Evolutionary conservation across 2,113 vertebrate genomes (phyloP).

Genomic region (Ondatra zibethicus): DNA sequence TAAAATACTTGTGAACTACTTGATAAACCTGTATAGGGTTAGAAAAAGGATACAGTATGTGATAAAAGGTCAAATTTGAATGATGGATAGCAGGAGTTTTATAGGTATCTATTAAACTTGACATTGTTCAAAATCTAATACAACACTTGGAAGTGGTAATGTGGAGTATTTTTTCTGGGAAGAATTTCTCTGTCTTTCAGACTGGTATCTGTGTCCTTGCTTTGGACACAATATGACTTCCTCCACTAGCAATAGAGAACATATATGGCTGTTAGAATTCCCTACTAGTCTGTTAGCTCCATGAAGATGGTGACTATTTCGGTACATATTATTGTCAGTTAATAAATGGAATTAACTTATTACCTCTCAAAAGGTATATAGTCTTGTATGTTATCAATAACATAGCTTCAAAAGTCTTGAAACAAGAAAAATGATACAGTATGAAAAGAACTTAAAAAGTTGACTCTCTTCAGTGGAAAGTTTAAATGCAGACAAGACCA

Average conservation of each 20-base stretch:
- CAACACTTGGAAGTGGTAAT: not conserved
- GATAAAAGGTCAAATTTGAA: constrained; percentile 20
- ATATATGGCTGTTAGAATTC: not conserved
- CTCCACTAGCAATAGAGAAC: not conserved
- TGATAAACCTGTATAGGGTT: not conserved
- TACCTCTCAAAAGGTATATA: not conserved
- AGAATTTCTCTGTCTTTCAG: not conserved
- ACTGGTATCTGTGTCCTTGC: not conserved
- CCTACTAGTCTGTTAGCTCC: not conserved
- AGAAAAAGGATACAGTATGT: not conserved
- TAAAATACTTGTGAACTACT: not conserved
- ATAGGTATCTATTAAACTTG: not conserved
- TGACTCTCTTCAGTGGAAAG: not conserved
- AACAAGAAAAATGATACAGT: not conserved
- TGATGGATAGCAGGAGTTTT: not conserved
- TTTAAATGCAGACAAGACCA: not conserved
- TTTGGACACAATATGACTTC: not conserved
- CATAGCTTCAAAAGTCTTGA: not conserved
- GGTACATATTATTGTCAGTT: not conserved
- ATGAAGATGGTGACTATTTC: not conserved
- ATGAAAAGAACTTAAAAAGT: not conserved
- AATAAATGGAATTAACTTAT: not conserved
- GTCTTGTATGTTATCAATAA: not conserved
- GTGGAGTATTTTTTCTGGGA: not conserved
- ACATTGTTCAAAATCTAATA: not conserved